phyloP scores from a whole-genome alignment of 2,797 vertebrate genomes.

The Bufotes viridis region DNA sequence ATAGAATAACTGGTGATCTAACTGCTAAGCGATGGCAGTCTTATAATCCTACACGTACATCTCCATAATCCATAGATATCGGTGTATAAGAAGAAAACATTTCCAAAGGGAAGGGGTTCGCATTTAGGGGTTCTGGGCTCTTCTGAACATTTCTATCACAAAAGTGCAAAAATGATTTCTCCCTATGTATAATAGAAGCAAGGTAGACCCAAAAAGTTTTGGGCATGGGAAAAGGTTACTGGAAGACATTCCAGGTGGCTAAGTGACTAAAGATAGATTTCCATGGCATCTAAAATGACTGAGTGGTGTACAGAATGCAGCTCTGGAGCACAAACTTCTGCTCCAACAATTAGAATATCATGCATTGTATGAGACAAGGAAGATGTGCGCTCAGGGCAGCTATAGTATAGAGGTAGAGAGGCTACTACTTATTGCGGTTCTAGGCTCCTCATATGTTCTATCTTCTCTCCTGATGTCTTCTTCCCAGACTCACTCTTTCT shows the following conservation, averaged over 20 bases:
- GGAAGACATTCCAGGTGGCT: not conserved
- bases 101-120: too few relatives aligned
- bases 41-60: too few relatives aligned
- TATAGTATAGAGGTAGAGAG: not conserved
- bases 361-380: not conserved
- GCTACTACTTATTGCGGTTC: not conserved
- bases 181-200: too few relatives aligned
- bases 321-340: slow-evolving; percentile 9
- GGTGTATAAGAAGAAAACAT: too few relatives aligned
- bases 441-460: not conserved
- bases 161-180: too few relatives aligned
- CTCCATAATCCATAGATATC: too few relatives aligned
- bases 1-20: too few relatives aligned
- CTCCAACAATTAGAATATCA: not conserved
- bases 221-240: not conserved
- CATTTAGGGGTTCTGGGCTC: too few relatives aligned
- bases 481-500: not conserved
- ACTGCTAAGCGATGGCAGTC: too few relatives aligned
- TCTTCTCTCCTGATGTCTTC: not conserved
- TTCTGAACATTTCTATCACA: too few relatives aligned
- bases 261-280: not conserved
- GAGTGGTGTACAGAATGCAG: not conserved
- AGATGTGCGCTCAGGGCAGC: not conserved
- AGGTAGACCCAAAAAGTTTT: too few relatives aligned
- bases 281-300: not conserved